Base-by-base conservation (phyloP, 2,888 invertebrate genomes). In the Halocaridina rubra region DNA sequence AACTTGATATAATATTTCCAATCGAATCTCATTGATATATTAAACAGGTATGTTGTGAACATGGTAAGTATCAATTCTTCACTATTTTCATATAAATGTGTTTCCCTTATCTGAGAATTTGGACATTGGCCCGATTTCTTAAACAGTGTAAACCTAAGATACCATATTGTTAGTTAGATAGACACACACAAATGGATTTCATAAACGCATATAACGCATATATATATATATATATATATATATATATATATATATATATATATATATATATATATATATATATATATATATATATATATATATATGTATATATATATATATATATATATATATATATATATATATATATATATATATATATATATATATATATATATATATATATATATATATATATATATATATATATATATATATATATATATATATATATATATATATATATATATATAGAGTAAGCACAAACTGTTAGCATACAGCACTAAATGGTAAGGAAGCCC, bases 251-350 rank as follows among this genome's bases (percentile, higher is more conserved):
- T n/a, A 64, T 64, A 64, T 64, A 64, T 64, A 29, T 64, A 64
- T 64, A 64, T 64, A 29, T 64, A 64, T 64, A 64, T 64, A 64
- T 64, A 29, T 64, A 64, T 64, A 64, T 64, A 64, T 64, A 64
- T 64, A 64, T 64, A 64, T 64, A 64, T 64, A 64, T 64, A 64
- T 64, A 64, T 64, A 64, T 64, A 64, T 64, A 64, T 64, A 64
- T 64, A 64, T 64, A 7, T 64, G 24, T 64, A 64, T 64, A 64
- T 64, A 64, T 64, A 64, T 64, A 64, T 64, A 64, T 64, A 64
- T 64, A 64, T 64, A 64, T 64, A 64, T 22, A 64, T 2, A 16
- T 16, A 16, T 61, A 61, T n/a, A 61, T 2, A 10, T 61, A 61
- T 61, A 3, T 61, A 46, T 46, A 46, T 2, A 46, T 46, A 46